Evolutionary conservation across 1,140 invertebrate species (phyloP).

Genomic region (Brachionus sp.): DNA sequence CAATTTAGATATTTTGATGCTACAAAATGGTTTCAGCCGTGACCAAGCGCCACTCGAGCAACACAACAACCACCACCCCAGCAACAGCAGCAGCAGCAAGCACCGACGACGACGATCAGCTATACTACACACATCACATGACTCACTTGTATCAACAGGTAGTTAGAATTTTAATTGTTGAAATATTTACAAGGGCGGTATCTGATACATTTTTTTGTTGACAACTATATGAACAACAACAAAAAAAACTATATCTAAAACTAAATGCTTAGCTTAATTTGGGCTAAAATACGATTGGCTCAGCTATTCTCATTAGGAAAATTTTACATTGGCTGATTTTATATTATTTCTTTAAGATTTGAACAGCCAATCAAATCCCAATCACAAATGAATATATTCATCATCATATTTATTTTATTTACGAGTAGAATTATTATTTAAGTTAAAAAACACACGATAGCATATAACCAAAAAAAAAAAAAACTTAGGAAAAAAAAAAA

Average conservation of each 20-base stretch:
- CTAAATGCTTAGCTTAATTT: background rate
- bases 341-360: background rate
- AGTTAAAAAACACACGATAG: slow-evolving; percentile 5
- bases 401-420: background rate
- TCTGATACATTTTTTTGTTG: background rate
- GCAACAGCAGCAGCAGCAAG: background rate
- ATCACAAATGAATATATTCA: background rate
- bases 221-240: background rate
- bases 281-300: background rate
- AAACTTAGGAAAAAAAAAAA: background rate
- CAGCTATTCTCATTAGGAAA: background rate
- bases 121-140: slow-evolving; percentile 9
- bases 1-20: background rate
- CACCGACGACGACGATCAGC: background rate
- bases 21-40: slow-evolving; percentile 24
- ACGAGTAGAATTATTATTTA: background rate
- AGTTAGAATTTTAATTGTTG: background rate
- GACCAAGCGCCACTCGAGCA: background rate
- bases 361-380: background rate
- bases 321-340: slow-evolving; percentile 15
- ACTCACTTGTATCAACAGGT: slow-evolving; percentile 24
- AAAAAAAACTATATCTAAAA: background rate
- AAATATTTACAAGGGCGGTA: background rate
- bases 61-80: background rate
- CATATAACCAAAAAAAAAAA: background rate